A percentile compares a stretch with the other conserved stretches of the same genome.
Conservation (phyloP, 2,888 invertebrate genomes). For the Heteromurus nitidus region DNA sequence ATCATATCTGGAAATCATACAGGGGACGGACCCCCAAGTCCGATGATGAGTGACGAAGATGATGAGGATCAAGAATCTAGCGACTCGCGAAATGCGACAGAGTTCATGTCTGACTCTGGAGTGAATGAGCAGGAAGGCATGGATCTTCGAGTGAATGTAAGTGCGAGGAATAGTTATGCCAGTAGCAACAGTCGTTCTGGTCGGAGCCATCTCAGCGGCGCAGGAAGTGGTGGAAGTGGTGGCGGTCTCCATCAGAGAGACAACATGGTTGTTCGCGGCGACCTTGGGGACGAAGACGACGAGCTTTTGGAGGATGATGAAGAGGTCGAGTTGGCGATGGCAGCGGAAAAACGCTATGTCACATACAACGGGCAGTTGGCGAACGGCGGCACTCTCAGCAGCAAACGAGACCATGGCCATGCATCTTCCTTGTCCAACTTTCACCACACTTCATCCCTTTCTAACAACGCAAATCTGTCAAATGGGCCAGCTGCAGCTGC, state of each 20-base stretch:
- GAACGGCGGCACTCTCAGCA: slow-evolving; percentile 29
- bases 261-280: slow-evolving; percentile 36
- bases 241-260: slow-evolving; percentile 37
- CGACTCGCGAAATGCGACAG: slow-evolving; percentile 67
- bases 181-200: slow-evolving; percentile 59
- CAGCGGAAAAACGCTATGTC: slow-evolving; percentile 42
- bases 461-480: slow-evolving; percentile 42
- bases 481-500: slow-evolving; percentile 52
- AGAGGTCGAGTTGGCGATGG: slow-evolving; percentile 53
- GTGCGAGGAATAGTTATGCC: slow-evolving; percentile 55
- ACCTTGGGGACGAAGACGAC: slow-evolving; percentile 63
- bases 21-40: slow-evolving; percentile 65
- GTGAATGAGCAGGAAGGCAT: slow-evolving; percentile 73
- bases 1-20: slow-evolving; percentile 64
- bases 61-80: slow-evolving; percentile 68
- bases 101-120: slow-evolving; percentile 70
- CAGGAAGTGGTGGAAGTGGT: slow-evolving; percentile 24
- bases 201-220: slow-evolving; percentile 48
- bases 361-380: slow-evolving; percentile 56
- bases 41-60: slow-evolving; percentile 69
- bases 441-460: slow-evolving; percentile 49
- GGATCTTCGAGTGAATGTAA: slow-evolving; percentile 71
- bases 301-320: slow-evolving; percentile 64
- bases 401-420: slow-evolving; percentile 35
- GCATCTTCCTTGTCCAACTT: slow-evolving; percentile 54